Evolutionary conservation across 2,113 vertebrate genomes (phyloP).

Genomic region (Hemiscyllium ocellatum): DNA sequence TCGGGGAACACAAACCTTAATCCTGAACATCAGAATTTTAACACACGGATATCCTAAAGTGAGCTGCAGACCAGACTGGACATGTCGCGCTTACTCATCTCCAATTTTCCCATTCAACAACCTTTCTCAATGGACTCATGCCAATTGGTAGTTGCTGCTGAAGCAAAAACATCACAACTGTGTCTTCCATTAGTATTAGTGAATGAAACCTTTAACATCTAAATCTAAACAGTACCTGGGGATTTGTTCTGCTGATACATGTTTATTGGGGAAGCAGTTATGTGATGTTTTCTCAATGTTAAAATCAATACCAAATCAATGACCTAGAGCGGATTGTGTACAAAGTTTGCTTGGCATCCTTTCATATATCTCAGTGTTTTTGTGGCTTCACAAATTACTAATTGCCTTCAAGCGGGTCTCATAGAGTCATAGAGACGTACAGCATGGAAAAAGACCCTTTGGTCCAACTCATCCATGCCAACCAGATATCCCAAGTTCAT

Average conservation of each 20-base stretch:
- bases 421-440: too few species aligned
- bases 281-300: not conserved
- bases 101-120: not conserved
- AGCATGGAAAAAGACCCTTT: too few species aligned
- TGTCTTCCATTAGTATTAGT: not conserved
- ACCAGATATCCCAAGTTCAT: too few species aligned
- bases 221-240: not conserved
- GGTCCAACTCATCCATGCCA: too few species aligned
- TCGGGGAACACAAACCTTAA: not conserved
- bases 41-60: constrained; percentile 9
- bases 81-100: not conserved
- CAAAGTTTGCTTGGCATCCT: not conserved
- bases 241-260: not conserved
- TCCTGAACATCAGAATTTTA: not conserved
- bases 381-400: not conserved
- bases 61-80: not conserved
- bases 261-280: not conserved
- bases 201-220: not conserved
- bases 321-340: not conserved
- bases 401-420: not conserved
- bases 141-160: not conserved
- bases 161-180: not conserved
- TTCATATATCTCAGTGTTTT: not conserved
- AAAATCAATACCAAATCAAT: not conserved
- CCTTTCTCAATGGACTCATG: not conserved